A percentile compares a stretch with the other conserved stretches of the same genome.
These are phyloP conservation scores for Gymnogyps californianus DNA, from an alignment of 2,113 vertebrate species.

Conservation along the genomic window DNA sequence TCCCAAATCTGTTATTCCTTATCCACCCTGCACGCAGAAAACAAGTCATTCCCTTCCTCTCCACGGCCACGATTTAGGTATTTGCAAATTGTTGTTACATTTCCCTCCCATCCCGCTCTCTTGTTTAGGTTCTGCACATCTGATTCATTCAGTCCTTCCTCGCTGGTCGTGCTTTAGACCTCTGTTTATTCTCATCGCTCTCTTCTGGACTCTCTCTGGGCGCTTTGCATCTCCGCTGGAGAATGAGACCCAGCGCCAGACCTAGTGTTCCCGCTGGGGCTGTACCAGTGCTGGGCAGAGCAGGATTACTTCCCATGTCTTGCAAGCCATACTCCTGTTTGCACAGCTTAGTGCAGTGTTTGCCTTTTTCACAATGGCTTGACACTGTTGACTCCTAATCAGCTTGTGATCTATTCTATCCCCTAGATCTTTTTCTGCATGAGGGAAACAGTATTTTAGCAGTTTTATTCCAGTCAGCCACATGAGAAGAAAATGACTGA, in stretches of 20 bases:
- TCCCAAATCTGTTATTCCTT: not conserved
- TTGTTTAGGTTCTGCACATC: not conserved
- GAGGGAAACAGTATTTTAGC: conserved; percentile 62
- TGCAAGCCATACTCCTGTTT: conserved; percentile 44
- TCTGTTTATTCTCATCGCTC: not conserved
- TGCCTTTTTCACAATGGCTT: conserved; percentile 64
- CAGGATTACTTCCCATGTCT: conserved; percentile 17
- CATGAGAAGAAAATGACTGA: conserved; percentile 57
- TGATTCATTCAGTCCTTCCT: not conserved
- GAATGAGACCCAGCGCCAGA: not conserved
- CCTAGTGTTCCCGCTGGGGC: not conserved
- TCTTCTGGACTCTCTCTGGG: not conserved
- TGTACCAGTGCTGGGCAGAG: not conserved
- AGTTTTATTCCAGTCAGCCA: conserved; percentile 51
- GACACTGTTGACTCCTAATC: conserved; percentile 67
- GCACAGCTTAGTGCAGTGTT: conserved; percentile 64
- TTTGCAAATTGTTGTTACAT: not conserved
- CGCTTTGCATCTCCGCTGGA: not conserved
- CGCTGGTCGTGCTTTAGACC: not conserved
- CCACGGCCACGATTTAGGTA: not conserved
- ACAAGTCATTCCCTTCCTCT: not conserved
- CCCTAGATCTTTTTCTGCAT: conserved; percentile 62
- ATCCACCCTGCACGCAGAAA: not conserved
- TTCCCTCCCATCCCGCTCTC: not conserved
- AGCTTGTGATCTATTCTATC: conserved; percentile 67